These are phyloP conservation scores for Tryphoninae sp. DNA, from an alignment of 2,888 invertebrate species.

Conservation along the genomic window DNA sequence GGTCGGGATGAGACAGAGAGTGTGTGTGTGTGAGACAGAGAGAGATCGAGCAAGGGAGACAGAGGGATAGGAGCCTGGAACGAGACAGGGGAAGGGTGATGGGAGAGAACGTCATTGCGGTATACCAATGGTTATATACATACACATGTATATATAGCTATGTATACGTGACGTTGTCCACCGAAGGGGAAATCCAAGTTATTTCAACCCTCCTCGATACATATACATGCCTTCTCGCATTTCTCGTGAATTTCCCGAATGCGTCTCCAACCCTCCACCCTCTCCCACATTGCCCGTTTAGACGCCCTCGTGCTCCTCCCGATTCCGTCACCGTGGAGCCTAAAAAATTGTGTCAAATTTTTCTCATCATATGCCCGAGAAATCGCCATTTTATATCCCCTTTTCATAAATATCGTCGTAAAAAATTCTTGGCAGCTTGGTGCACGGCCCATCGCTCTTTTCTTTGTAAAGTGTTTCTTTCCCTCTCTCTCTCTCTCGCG, in stretches of 20 bases:
- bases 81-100: conserved; percentile 20
- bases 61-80: conserved; percentile 16
- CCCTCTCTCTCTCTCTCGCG: neutral
- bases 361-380: conserved; percentile 9
- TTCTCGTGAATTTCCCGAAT: conserved; percentile 44
- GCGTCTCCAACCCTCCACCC: conserved; percentile 22
- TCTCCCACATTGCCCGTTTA: neutral
- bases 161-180: conserved; percentile 6
- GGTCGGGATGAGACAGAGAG: conserved; percentile 29
- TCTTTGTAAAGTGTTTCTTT: neutral
- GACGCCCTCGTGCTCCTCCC: neutral
- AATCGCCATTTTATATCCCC: conserved; percentile 3
- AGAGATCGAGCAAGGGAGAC: neutral
- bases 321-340: neutral
- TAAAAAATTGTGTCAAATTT: conserved; percentile 42
- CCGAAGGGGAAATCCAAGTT: conserved; percentile 50
- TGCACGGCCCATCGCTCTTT: neutral
- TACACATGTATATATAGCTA: conserved; percentile 20
- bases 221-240: conserved; percentile 27
- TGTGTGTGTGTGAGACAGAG: conserved; percentile 27
- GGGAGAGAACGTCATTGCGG: conserved; percentile 48
- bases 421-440: conserved; percentile 27
- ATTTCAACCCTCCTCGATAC: conserved; percentile 52
- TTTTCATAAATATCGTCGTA: conserved; percentile 10
- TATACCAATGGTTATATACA: conserved; percentile 34